Conservation (phyloP, 2,797 vertebrate genomes). For the Natrix natrix region DNA sequence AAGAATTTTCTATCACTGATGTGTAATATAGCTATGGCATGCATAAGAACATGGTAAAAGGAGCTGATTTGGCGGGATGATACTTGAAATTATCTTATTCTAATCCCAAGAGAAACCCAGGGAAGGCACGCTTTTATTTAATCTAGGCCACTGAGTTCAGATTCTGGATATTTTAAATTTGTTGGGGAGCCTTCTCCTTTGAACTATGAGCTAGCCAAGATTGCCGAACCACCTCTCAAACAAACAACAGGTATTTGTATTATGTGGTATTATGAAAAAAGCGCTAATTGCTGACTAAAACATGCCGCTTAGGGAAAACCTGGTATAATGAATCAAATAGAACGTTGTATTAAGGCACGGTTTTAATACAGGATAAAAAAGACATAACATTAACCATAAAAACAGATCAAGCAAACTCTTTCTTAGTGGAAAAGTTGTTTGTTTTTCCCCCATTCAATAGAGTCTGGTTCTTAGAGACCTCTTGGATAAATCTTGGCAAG, state of each 20-base stretch:
- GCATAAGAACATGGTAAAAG: not conserved
- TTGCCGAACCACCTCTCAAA: not conserved
- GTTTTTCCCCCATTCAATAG: not conserved
- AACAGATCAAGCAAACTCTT: not conserved
- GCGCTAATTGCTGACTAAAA: no score
- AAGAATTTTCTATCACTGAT: not conserved
- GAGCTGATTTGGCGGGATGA: not conserved
- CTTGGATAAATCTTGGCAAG: not conserved
- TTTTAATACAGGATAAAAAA: not conserved
- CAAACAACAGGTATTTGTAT: not conserved
- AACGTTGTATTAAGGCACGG: not conserved
- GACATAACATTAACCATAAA: not conserved
- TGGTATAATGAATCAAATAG: not conserved
- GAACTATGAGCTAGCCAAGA: no score
- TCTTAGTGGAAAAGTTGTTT: not conserved
- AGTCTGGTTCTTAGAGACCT: not conserved
- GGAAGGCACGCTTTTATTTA: not conserved
- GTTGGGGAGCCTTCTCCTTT: not conserved
- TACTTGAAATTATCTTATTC: not conserved
- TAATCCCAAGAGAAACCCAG: not conserved
- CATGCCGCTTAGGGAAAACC: not conserved
- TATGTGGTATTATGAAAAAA: not conserved
- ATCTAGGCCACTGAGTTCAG: not conserved
- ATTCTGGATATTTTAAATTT: not conserved
- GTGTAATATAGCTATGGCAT: not conserved